Percentiles rank a stretch among this genome's conserved stretches.
phyloP scores from a whole-genome alignment of 2,888 invertebrate species.

The Pilophorus perplexus region DNA sequence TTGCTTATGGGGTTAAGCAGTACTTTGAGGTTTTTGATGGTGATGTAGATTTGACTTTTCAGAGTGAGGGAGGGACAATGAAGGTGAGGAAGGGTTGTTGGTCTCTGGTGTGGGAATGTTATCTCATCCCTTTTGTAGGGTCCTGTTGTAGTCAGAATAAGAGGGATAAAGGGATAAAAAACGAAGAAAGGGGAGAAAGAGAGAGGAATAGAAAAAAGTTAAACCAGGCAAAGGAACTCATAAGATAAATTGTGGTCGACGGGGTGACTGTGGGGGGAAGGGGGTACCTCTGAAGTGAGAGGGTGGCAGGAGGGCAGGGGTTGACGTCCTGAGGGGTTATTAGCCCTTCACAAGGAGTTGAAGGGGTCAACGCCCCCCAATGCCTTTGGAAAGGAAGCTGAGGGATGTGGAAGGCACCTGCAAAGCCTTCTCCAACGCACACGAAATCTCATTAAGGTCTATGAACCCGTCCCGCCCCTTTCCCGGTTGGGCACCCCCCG shows the following conservation, averaged over 20 bases:
- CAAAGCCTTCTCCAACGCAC: too few relatives aligned
- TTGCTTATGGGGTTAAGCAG: too few relatives aligned
- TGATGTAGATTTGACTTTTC: too few relatives aligned
- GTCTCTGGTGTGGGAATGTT: slow-evolving; percentile 20
- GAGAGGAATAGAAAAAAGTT: slow-evolving; percentile 8
- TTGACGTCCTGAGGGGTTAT: slow-evolving; percentile 42
- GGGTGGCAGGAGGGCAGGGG: slow-evolving; percentile 23
- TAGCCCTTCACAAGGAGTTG: slow-evolving; percentile 34
- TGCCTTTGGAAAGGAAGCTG: slow-evolving; percentile 24
- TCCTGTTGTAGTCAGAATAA: slow-evolving; percentile 9
- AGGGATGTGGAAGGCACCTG: slow-evolving; percentile 35
- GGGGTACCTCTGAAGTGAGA: neutral
- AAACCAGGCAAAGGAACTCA: slow-evolving; percentile 13
- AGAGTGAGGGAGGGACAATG: slow-evolving; percentile 15
- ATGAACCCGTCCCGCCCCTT: too few relatives aligned
- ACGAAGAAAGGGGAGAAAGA: slow-evolving; percentile 10
- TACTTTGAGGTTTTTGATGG: too few relatives aligned
- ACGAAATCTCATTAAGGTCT: too few relatives aligned
- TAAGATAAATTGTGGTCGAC: slow-evolving; percentile 35
- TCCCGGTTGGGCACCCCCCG: too few relatives aligned
- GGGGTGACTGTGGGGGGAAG: slow-evolving; percentile 16
- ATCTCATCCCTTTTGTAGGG: slow-evolving; percentile 21
- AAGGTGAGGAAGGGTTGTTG: slow-evolving; percentile 3
- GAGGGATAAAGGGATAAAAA: slow-evolving; percentile 24
- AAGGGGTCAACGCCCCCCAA: slow-evolving; percentile 29